Evolutionary conservation across 2,888 invertebrate species (phyloP).

Genomic region (Epicampocera succincta): DNA sequence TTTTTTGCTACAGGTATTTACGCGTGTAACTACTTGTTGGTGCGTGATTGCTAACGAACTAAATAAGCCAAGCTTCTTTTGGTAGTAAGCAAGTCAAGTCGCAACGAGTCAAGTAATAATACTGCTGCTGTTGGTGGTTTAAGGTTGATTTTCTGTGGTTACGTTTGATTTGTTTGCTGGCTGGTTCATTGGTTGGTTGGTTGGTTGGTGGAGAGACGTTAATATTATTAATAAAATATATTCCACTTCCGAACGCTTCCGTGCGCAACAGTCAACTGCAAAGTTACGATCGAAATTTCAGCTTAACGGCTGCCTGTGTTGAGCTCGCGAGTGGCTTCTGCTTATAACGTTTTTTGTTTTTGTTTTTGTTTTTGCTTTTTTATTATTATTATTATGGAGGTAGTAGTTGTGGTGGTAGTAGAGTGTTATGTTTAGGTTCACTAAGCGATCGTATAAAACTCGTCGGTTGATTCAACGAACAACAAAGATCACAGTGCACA

Average conservation of each 20-base stretch:
- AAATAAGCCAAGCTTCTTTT: constrained; percentile 67
- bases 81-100: constrained; percentile 66
- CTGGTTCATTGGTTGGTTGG: constrained; percentile 50
- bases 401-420: constrained; percentile 72
- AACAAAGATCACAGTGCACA: constrained; percentile 46
- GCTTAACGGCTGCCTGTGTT: constrained; percentile 81
- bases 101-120: constrained; percentile 55
- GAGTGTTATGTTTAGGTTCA: constrained; percentile 68
- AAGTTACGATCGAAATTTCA: constrained; percentile 82
- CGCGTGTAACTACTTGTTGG: constrained; percentile 67
- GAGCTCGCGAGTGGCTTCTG: constrained; percentile 77
- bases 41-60: constrained; percentile 69
- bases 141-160: constrained; percentile 35
- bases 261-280: constrained; percentile 82
- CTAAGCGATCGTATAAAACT: constrained; percentile 62
- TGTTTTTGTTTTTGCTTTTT: constrained; percentile 39
- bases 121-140: constrained; percentile 54
- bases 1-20: constrained; percentile 52
- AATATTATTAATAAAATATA: constrained; percentile 82
- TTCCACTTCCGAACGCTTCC: constrained; percentile 82
- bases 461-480: constrained; percentile 55
- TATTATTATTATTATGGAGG: constrained; percentile 46
- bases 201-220: constrained; percentile 69
- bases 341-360: constrained; percentile 61
- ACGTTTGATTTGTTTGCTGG: constrained; percentile 55